Percentiles rank a stretch among this genome's conserved stretches.
Conservation (phyloP, 2,888 invertebrate species). For the Pandemis corylana region DNA sequence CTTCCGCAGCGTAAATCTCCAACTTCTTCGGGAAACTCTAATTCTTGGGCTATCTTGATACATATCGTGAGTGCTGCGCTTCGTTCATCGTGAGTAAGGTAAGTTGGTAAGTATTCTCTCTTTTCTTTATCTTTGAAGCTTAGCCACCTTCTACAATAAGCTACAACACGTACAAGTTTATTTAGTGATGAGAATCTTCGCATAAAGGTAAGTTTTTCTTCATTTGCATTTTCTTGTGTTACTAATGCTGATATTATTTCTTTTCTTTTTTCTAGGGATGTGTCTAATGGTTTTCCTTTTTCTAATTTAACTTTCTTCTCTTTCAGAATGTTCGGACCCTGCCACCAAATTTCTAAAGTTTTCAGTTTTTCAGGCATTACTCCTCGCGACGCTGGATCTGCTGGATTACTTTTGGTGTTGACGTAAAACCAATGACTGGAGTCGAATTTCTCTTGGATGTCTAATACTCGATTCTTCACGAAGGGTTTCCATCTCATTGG, state of each 20-base stretch:
- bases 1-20: background rate
- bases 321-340: background rate
- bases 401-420: background rate
- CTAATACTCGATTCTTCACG: background rate
- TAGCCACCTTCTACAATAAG: background rate
- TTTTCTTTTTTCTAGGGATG: background rate
- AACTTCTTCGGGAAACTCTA: background rate
- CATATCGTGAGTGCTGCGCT: background rate
- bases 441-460: too few species aligned
- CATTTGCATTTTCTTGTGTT: background rate
- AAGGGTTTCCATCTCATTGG: background rate
- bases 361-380: background rate
- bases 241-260: background rate
- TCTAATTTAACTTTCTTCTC: background rate
- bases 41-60: background rate
- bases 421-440: too few species aligned
- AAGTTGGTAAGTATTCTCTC: background rate
- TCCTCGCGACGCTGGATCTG: conserved; percentile 4
- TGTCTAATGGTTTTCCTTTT: background rate
- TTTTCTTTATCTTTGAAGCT: background rate
- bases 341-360: background rate
- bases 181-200: background rate
- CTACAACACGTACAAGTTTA: background rate
- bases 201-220: background rate
- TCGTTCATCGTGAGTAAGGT: background rate